Percentiles rank a stretch among this genome's conserved stretches.
Evolutionary conservation across 1,140 invertebrate genomes (phyloP).

Genomic region (Drosophila kepulauana): DNA sequence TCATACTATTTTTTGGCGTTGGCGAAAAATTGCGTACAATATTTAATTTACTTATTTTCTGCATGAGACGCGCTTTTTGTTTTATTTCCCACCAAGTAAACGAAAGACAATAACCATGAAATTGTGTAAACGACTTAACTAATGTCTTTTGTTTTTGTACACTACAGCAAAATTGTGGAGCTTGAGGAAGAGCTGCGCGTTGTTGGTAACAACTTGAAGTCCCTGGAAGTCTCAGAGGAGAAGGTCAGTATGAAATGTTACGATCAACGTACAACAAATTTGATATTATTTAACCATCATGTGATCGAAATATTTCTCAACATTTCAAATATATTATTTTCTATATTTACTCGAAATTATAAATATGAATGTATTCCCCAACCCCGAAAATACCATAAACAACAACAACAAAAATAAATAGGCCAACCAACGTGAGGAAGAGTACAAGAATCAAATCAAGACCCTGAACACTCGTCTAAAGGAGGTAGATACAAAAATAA

Average conservation of each 20-base stretch:
- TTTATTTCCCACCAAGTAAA: conserved; percentile 33
- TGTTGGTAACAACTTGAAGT: conserved; percentile 99
- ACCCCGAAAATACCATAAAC: conserved; percentile 44
- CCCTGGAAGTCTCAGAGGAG: conserved; percentile 99
- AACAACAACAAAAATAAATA: conserved; percentile 85
- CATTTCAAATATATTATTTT: conserved; percentile 21
- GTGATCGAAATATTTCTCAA: conserved; percentile 12
- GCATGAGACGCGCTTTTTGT: conserved; percentile 41
- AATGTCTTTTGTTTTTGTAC: conserved; percentile 84
- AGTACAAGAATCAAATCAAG: conserved; percentile 99
- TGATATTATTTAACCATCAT: conserved; percentile 5
- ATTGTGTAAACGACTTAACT: conserved; percentile 27
- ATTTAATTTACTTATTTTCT: conserved; percentile 28
- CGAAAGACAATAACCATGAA: conserved; percentile 34
- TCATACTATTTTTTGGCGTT: conserved; percentile 24
- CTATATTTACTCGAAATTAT: conserved; percentile 31
- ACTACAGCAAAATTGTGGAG: conserved; percentile 98
- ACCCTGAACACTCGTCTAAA: conserved; percentile 99
- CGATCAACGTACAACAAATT: not conserved
- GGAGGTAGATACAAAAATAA: conserved; percentile 90
- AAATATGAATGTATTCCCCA: conserved; percentile 45
- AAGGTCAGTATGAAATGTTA: conserved; percentile 91
- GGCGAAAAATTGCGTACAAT: conserved; percentile 33
- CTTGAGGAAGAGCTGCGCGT: conserved; percentile 99
- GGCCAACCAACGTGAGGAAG: conserved; percentile 99